Evolutionary conservation across 2,888 invertebrate species (phyloP).

Genomic region (Sphaeridia pumilis): DNA sequence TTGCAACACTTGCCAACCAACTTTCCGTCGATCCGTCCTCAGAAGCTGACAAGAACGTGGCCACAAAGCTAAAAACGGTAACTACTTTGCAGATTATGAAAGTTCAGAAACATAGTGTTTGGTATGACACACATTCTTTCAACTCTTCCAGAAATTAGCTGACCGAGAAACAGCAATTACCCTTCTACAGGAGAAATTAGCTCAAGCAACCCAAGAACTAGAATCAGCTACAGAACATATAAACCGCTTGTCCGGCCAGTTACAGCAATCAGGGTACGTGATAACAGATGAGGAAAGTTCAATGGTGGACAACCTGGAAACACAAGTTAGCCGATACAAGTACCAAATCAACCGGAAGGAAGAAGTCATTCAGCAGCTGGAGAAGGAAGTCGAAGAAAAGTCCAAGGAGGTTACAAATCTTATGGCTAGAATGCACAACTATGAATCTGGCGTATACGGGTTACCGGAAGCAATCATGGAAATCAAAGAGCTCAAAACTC

Average conservation of each 20-base stretch:
- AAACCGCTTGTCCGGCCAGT: conserved; percentile 52
- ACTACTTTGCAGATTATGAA: too few relatives aligned
- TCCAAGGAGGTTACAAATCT: conserved; percentile 52
- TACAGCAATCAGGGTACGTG: too few relatives aligned
- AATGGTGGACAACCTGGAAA: conserved; percentile 36
- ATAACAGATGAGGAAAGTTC: conserved; percentile 21
- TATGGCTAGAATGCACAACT: conserved; percentile 47
- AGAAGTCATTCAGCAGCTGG: conserved; percentile 53
- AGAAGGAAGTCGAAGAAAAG: conserved; percentile 56
- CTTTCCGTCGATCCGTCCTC: conserved; percentile 40
- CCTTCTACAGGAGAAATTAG: conserved; percentile 59
- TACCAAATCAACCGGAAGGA: conserved; percentile 50
- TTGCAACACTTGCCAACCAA: conserved; percentile 43
- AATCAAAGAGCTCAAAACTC: conserved; percentile 58
- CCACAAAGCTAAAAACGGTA: conserved; percentile 41
- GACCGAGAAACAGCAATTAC: conserved; percentile 57
- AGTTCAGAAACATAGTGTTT: too few relatives aligned
- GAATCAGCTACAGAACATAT: conserved; percentile 57
- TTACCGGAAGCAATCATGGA: conserved; percentile 58
- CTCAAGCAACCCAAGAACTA: conserved; percentile 63
- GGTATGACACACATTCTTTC: too few relatives aligned
- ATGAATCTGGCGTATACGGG: conserved; percentile 63
- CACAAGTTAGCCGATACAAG: conserved; percentile 50
- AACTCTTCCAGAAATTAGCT: conserved; percentile 43
- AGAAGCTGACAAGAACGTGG: conserved; percentile 41